Base-by-base conservation (phyloP, 2,797 vertebrate genomes). In the Gobio occitaniae region DNA sequence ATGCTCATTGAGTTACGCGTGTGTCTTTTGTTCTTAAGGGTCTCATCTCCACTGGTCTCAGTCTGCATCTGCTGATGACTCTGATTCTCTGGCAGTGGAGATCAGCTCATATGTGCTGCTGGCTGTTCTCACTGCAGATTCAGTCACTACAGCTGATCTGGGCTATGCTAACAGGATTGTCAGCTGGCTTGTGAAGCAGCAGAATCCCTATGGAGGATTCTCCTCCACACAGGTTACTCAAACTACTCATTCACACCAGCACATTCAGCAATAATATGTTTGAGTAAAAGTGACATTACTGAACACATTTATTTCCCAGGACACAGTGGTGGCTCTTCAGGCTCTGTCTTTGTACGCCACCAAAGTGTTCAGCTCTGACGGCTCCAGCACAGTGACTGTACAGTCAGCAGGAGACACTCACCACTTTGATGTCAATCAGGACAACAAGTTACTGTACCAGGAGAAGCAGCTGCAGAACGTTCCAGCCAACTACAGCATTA, bases 271-370 rank as follows among this genome's bases (percentile, higher is more conserved):
- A 25, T 25, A 25, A 25, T 25, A 25, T 25, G 25, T 25, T 25
- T 25, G 41, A 41, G 41, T 41, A 41, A 41, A 41, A 41, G 41
- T 41, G 41, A 44, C 41, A 44, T 9, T 44, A 44, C 41, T 44
- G 41, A 44, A 97, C 95, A 66, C 97, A 98, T 19, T 78, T 65
- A 32, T 47, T 25, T 72, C n/a, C 59, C 68, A 95, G 94, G 94
- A 95, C 91, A 95, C 95, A 0, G 95, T 97, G 82, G 95, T 95
- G 86, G 96, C 95, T 83, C 95, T 97, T 70, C 96, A 97, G 91
- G 97, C 96, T 84, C 93, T 98, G 79, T 91, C 97, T 83, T 93
- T 95, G 21, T 97, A 97, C 77, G 94, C 95, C 72, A 89, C 93
- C 21, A 90, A 91, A 82, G 95, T 95, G 7, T 96, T 95, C 84